Evolutionary conservation across 2,113 vertebrate genomes (phyloP).

Genomic region (Chaenogobius annularis): DNA sequence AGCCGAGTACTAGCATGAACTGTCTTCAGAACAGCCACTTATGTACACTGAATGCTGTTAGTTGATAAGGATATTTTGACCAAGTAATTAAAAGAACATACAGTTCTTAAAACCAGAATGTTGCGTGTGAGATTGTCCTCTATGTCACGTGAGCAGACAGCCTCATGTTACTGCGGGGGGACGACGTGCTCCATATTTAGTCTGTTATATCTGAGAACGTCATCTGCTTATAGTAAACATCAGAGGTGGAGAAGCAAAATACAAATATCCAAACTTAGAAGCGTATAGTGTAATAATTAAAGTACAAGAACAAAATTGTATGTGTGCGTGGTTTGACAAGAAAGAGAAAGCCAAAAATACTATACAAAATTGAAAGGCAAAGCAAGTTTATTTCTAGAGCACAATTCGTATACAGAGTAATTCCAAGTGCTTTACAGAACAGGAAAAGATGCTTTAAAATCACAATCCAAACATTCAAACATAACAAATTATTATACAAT

Average conservation of each 20-base stretch:
- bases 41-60: background rate
- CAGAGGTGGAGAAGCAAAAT: background rate
- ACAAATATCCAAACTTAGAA: background rate
- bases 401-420: too few species aligned
- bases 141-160: background rate
- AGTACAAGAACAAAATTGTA: too few species aligned
- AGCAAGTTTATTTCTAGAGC: too few species aligned
- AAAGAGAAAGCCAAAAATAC: too few species aligned
- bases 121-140: background rate
- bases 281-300: background rate
- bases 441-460: too few species aligned
- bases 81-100: conserved; percentile 13
- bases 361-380: too few species aligned
- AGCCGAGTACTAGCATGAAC: too few species aligned
- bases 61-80: background rate
- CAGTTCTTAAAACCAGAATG: conserved; percentile 11
- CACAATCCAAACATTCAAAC: too few species aligned
- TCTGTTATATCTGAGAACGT: conserved; percentile 24
- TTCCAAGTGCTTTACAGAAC: too few species aligned
- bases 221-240: conserved; percentile 16
- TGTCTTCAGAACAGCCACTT: too few species aligned
- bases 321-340: too few species aligned
- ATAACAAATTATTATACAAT: too few species aligned
- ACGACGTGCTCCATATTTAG: conserved; percentile 46
- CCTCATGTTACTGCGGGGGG: background rate